A percentile compares a stretch with the other conserved stretches of the same genome.
Conservation (phyloP, 2,888 invertebrate species). For the Villa cingulata region DNA sequence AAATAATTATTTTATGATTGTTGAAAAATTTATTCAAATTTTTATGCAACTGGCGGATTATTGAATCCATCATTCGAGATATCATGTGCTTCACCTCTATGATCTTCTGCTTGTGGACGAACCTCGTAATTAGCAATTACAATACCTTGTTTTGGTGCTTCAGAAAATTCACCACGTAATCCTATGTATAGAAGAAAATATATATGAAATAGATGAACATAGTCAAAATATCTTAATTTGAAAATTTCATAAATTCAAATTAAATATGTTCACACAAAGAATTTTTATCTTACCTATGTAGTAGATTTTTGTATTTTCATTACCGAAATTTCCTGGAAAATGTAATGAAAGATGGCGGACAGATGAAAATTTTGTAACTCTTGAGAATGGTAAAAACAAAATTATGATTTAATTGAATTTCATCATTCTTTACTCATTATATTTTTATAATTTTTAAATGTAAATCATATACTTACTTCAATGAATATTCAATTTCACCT, state of each 20-base stretch:
- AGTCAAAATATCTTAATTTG: constrained; percentile 2
- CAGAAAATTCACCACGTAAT: constrained; percentile 80
- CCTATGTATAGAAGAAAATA: constrained; percentile 19
- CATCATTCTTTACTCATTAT: background rate
- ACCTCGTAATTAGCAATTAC: constrained; percentile 85
- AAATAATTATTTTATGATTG: too few relatives aligned
- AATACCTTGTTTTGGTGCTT: constrained; percentile 74
- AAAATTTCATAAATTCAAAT: too few relatives aligned
- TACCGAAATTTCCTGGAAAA: constrained; percentile 80
- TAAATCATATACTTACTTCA: constrained; percentile 54
- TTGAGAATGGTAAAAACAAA: constrained; percentile 28
- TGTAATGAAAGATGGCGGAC: constrained; percentile 81
- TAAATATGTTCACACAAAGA: background rate
- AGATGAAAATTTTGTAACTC: constrained; percentile 82
- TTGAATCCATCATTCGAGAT: too few relatives aligned
- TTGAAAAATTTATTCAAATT: too few relatives aligned
- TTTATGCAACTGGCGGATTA: too few relatives aligned
- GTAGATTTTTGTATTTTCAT: constrained; percentile 69
- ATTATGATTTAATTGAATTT: background rate
- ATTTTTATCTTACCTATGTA: constrained; percentile 56
- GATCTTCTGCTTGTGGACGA: constrained; percentile 72
- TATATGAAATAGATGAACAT: too few relatives aligned
- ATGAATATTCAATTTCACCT: constrained; percentile 75
- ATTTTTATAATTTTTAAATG: too few relatives aligned
- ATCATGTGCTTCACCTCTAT: constrained; percentile 39